phyloP scores from a whole-genome alignment of 1,140 invertebrate genomes.

The Heliconius eleuchia region DNA sequence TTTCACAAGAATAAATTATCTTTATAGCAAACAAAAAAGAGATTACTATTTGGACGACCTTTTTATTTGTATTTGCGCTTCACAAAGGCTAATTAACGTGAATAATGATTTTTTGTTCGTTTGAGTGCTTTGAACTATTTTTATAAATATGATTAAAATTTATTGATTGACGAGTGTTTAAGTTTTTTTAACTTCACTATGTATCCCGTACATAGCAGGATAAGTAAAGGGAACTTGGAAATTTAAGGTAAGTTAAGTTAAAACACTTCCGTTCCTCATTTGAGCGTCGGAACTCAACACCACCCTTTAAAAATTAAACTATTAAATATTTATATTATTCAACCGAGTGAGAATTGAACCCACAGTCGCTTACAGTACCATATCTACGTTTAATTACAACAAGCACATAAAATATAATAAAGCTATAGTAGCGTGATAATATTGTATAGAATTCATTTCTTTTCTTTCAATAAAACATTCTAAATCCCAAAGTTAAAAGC shows the following conservation, averaged over 20 bases:
- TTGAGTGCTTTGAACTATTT: not conserved
- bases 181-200: no score
- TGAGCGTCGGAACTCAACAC: no score
- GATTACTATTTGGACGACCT: not conserved
- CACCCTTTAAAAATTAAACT: no score
- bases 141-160: not conserved
- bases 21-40: not conserved
- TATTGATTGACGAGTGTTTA: not conserved
- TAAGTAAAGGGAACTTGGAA: no score
- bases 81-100: not conserved
- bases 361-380: no score
- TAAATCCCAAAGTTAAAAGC: not conserved
- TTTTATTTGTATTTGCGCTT: not conserved
- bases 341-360: no score
- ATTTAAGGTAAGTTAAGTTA: no score
- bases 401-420: not conserved
- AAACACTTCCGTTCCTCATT: no score
- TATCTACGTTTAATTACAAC: not conserved
- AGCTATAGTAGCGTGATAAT: not conserved
- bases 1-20: conserved; percentile 4
- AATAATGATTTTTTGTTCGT: not conserved
- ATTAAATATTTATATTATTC: no score
- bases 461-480: not conserved
- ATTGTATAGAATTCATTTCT: not conserved
- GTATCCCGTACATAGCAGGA: no score